These are phyloP conservation scores for Lutjanus argentimaculatus DNA, from an alignment of 2,797 vertebrate species.

Conservation along the genomic window DNA sequence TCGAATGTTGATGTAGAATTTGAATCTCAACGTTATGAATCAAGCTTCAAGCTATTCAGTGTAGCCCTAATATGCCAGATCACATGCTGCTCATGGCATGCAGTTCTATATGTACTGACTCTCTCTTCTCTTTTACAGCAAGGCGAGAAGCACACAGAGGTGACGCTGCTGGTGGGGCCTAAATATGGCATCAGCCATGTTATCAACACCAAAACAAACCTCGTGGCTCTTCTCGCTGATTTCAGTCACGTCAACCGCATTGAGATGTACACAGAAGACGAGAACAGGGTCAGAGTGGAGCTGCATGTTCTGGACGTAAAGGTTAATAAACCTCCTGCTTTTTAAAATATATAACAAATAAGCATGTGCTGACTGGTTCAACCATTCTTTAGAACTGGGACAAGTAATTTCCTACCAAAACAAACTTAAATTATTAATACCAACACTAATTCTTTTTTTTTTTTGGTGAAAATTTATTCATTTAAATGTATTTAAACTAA, in stretches of 20 bases:
- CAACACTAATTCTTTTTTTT: too few species aligned
- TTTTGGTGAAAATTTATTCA: too few species aligned
- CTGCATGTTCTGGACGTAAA: slow-evolving; percentile 99
- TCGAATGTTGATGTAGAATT: too few species aligned
- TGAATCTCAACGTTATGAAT: too few species aligned
- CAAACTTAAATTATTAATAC: too few species aligned
- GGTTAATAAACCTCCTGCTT: slow-evolving; percentile 79
- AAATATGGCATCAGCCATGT: slow-evolving; percentile 98
- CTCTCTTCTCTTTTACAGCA: slow-evolving; percentile 87
- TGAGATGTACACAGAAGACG: slow-evolving; percentile 98
- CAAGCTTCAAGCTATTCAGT: too few species aligned
- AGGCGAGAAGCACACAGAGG: slow-evolving; percentile 97
- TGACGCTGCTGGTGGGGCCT: slow-evolving; percentile 96
- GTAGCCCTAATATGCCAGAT: background rate
- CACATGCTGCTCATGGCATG: slow-evolving; percentile 9
- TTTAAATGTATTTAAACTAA: too few species aligned
- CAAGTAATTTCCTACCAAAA: too few species aligned
- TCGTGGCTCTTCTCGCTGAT: slow-evolving; percentile 97
- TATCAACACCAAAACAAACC: slow-evolving; percentile 98
- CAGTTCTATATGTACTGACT: background rate
- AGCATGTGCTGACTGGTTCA: background rate
- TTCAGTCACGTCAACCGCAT: slow-evolving; percentile 99
- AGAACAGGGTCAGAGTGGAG: slow-evolving; percentile 93
- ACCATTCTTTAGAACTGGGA: too few species aligned
- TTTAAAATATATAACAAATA: background rate